A percentile compares a stretch with the other conserved stretches of the same genome.
phyloP scores from a whole-genome alignment of 2,888 invertebrate species.

The Andricus quercusramuli region DNA sequence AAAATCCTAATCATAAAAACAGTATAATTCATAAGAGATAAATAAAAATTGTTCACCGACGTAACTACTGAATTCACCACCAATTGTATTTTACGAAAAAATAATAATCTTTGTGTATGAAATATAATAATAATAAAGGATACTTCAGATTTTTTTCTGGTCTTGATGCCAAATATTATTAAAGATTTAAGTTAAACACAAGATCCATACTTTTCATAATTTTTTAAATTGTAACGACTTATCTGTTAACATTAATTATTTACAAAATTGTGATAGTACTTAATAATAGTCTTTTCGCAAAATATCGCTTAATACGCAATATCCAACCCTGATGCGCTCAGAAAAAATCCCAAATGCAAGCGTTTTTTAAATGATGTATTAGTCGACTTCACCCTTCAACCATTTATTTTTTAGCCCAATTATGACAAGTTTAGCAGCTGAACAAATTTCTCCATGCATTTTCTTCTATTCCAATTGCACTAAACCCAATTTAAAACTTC shows the following conservation, averaged over 20 bases:
- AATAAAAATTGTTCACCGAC: not conserved
- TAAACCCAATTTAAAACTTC: not conserved
- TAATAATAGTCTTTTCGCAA: too few relatives aligned
- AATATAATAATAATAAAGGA: too few relatives aligned
- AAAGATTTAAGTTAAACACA: too few relatives aligned
- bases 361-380: not conserved
- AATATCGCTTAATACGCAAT: not conserved
- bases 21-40: not conserved
- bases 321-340: not conserved
- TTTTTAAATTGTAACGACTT: too few relatives aligned
- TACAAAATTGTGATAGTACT: too few relatives aligned
- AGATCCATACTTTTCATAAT: too few relatives aligned
- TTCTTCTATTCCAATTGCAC: not conserved
- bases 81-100: not conserved
- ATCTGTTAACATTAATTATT: too few relatives aligned
- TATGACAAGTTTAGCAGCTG: not conserved
- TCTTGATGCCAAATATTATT: too few relatives aligned
- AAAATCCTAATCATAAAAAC: not conserved
- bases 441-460: not conserved
- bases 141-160: too few relatives aligned
- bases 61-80: not conserved
- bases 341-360: constrained; percentile 3
- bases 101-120: not conserved
- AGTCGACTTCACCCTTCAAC: not conserved
- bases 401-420: not conserved